These are phyloP conservation scores for Plectropomus leopardus DNA, from an alignment of 2,113 vertebrate species.

Conservation along the genomic window DNA sequence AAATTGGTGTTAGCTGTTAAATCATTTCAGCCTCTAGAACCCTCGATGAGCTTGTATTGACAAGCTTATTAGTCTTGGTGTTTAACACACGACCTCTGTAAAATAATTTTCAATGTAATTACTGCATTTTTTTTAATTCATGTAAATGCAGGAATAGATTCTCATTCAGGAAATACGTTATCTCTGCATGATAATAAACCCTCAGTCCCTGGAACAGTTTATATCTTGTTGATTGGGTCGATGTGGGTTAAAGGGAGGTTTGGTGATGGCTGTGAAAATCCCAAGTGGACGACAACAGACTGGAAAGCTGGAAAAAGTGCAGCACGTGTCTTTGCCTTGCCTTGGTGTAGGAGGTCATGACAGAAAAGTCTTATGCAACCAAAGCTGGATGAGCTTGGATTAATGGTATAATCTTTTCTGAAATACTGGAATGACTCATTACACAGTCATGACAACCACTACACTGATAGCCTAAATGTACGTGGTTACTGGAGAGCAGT, in stretches of 20 bases:
- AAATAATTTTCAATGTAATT: background rate
- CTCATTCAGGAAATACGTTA: background rate
- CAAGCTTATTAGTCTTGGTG: background rate
- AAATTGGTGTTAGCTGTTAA: conserved; percentile 21
- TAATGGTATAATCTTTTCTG: background rate
- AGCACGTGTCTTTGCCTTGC: background rate
- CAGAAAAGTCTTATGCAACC: background rate
- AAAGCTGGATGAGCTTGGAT: conserved; percentile 4
- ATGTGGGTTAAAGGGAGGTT: background rate
- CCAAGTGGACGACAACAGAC: too few relatives aligned
- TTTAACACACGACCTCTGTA: conserved; percentile 4
- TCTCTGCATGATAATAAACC: conserved; percentile 10
- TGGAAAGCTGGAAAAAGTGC: background rate
- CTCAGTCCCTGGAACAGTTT: background rate
- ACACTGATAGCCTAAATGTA: background rate
- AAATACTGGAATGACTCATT: conserved; percentile 10
- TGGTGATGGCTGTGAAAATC: background rate
- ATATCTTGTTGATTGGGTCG: background rate
- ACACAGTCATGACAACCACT: background rate
- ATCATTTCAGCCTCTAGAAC: conserved; percentile 13
- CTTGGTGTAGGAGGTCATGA: background rate
- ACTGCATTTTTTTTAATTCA: background rate
- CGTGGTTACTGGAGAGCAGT: background rate
- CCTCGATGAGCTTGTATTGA: conserved; percentile 1
- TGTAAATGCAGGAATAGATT: background rate